phyloP scores from a whole-genome alignment of 2,797 vertebrate species.

The Ptychobarbus kaznakovi region DNA sequence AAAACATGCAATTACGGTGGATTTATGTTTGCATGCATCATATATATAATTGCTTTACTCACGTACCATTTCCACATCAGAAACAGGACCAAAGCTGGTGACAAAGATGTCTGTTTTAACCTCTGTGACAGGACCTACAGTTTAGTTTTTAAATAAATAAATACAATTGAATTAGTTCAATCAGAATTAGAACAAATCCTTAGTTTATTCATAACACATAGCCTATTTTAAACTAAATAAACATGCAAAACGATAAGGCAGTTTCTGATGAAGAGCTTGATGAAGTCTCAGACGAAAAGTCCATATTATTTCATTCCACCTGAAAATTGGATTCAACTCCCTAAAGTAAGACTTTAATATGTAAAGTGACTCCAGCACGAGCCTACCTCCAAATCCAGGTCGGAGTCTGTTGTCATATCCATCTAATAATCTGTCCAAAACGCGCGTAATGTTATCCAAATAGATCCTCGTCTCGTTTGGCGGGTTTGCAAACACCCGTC shows the following conservation, averaged over 20 bases:
- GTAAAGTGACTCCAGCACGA: neutral
- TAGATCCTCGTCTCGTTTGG: slow-evolving; percentile 80
- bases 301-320: neutral
- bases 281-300: neutral
- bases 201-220: neutral
- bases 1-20: slow-evolving; percentile 39
- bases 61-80: slow-evolving; percentile 88
- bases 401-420: slow-evolving; percentile 95
- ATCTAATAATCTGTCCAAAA: slow-evolving; percentile 92
- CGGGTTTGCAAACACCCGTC: slow-evolving; percentile 75
- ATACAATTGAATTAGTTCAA: neutral
- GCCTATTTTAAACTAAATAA: neutral
- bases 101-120: slow-evolving; percentile 88
- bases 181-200: neutral
- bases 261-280: slow-evolving; percentile 20
- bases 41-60: slow-evolving; percentile 27
- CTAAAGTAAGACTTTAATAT: slow-evolving; percentile 8
- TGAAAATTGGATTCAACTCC: neutral
- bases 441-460: slow-evolving; percentile 91
- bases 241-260: neutral
- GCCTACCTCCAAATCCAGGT: slow-evolving; percentile 92
- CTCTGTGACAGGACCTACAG: slow-evolving; percentile 81
- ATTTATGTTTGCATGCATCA: slow-evolving; percentile 38
- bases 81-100: slow-evolving; percentile 87
- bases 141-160: neutral